A percentile compares a stretch with the other conserved stretches of the same genome.
Conservation (phyloP, 1,140 invertebrate species). For the Saccostrea glomerata region DNA sequence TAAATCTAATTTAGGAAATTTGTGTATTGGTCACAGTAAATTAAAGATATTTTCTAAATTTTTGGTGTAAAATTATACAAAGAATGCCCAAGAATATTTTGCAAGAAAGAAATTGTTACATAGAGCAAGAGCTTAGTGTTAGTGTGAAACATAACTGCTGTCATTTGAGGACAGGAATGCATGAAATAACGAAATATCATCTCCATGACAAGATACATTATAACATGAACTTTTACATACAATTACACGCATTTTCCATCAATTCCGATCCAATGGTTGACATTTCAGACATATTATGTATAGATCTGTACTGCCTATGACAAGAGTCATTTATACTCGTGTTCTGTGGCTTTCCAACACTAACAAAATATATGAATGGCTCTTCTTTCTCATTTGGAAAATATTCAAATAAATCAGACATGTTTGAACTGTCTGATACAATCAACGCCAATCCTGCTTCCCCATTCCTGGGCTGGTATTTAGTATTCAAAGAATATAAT, state of each 20-base stretch:
- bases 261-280: background rate
- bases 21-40: too few species aligned
- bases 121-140: too few species aligned
- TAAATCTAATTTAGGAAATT: too few species aligned
- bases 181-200: too few species aligned
- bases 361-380: background rate
- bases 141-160: too few species aligned
- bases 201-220: too few species aligned
- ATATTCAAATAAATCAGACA: background rate
- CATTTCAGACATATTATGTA: background rate
- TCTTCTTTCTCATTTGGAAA: background rate
- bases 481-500: background rate
- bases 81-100: too few species aligned
- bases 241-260: background rate
- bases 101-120: too few species aligned
- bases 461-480: background rate
- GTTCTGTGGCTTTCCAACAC: background rate
- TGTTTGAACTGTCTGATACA: background rate
- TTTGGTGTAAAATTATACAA: too few species aligned
- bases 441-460: background rate
- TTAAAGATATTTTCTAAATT: too few species aligned
- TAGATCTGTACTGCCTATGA: background rate
- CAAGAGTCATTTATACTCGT: background rate
- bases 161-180: too few species aligned
- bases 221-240: background rate